A percentile compares a stretch with the other conserved stretches of the same genome.
Conservation (phyloP, 2,888 invertebrate species). For the Elmis aenea region DNA sequence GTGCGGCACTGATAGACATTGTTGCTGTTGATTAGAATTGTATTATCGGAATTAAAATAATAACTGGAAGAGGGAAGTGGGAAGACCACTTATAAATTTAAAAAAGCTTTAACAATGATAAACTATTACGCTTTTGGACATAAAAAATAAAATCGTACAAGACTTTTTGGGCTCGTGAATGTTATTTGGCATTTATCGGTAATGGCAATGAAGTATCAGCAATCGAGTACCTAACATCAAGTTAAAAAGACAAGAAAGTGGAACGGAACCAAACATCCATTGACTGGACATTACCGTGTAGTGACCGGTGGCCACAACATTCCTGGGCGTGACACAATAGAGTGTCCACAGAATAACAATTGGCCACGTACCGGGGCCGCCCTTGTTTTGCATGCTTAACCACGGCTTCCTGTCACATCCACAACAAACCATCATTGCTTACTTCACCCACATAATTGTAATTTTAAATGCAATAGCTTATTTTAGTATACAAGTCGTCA, state of each 20-base stretch:
- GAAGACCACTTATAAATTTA: too few species aligned
- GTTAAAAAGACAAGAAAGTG: constrained; percentile 17
- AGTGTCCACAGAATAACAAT: constrained; percentile 42
- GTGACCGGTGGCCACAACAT: constrained; percentile 35
- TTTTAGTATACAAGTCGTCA: constrained; percentile 15
- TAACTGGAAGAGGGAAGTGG: too few species aligned
- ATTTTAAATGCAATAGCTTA: constrained; percentile 16
- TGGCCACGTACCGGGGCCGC: constrained; percentile 42
- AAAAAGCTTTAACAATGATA: too few species aligned
- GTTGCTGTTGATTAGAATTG: too few species aligned
- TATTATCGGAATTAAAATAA: too few species aligned
- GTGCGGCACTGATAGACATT: too few species aligned
- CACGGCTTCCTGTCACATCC: constrained; percentile 42
- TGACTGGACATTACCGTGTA: constrained; percentile 28
- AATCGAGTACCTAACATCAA: too few species aligned
- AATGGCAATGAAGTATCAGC: too few species aligned
- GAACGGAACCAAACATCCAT: constrained; percentile 22
- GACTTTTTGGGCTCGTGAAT: too few species aligned
- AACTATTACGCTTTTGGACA: too few species aligned
- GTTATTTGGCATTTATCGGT: too few species aligned
- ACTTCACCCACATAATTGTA: constrained; percentile 22
- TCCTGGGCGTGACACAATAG: constrained; percentile 44
- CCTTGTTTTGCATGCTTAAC: constrained; percentile 40
- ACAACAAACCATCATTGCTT: constrained; percentile 26
- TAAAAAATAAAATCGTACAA: too few species aligned